Conservation (phyloP, 2,113 vertebrate genomes). For the Tragelaphus scriptus region DNA sequence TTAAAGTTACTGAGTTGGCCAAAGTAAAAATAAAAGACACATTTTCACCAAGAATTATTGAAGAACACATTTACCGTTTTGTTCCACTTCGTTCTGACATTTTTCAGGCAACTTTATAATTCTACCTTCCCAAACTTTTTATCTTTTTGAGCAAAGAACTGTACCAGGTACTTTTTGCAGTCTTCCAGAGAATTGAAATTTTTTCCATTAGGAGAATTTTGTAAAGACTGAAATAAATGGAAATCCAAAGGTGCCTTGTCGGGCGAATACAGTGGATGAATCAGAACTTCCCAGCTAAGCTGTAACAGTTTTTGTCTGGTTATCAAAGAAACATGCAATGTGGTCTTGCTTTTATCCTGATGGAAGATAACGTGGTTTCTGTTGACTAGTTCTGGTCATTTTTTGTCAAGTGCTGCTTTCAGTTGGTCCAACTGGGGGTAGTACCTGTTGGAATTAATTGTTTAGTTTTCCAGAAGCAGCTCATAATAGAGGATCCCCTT, state of each 20-base stretch:
- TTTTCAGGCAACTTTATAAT: background rate
- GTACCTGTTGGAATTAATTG: background rate
- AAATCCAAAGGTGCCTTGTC: background rate
- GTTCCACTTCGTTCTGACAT: background rate
- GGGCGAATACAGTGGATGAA: background rate
- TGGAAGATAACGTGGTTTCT: background rate
- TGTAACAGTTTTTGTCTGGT: background rate
- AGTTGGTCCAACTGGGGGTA: background rate
- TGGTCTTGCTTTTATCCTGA: background rate
- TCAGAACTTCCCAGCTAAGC: background rate
- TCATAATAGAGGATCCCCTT: background rate
- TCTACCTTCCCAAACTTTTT: background rate
- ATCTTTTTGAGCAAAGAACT: background rate
- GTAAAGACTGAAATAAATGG: background rate
- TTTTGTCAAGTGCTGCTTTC: background rate
- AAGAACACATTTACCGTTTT: background rate
- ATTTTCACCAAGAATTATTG: background rate
- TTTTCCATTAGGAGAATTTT: background rate
- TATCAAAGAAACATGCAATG: background rate
- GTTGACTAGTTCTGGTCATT: background rate
- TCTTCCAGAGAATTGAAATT: background rate
- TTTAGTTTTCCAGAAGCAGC: background rate
- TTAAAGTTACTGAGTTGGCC: background rate
- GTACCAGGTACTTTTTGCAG: background rate
- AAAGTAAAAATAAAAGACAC: background rate